Percentiles rank a stretch among this genome's conserved stretches.
Conservation (phyloP, 2,797 vertebrate genomes). For the Erpetoichthys calabaricus region DNA sequence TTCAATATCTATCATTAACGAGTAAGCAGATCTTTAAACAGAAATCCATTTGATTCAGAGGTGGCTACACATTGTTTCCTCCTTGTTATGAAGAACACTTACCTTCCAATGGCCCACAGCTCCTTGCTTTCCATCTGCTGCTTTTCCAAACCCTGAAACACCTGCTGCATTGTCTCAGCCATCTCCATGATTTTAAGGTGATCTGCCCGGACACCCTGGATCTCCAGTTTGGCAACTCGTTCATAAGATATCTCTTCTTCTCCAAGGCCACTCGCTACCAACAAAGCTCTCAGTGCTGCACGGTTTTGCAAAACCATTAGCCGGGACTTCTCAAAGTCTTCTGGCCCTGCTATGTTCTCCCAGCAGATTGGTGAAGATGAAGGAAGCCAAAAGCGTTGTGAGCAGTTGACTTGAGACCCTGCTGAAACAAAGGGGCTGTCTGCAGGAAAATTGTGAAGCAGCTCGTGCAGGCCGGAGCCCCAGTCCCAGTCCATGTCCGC, state of each 20-base stretch:
- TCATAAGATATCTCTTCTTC: slow-evolving; percentile 43
- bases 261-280: slow-evolving; percentile 40
- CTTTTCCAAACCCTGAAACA: slow-evolving; percentile 46
- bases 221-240: slow-evolving; percentile 42
- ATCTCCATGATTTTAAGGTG: slow-evolving; percentile 37
- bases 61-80: no score
- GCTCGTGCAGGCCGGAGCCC: slow-evolving; percentile 49
- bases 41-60: no score
- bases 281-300: slow-evolving; percentile 46
- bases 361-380: slow-evolving; percentile 40
- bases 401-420: slow-evolving; percentile 44
- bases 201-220: slow-evolving; percentile 41
- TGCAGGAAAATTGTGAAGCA: slow-evolving; percentile 47
- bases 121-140: slow-evolving; percentile 43
- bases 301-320: slow-evolving; percentile 55
- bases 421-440: slow-evolving; percentile 48
- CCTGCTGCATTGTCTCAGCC: slow-evolving; percentile 45
- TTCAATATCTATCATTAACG: no score
- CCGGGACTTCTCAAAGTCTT: slow-evolving; percentile 53
- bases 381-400: slow-evolving; percentile 53
- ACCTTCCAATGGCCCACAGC: slow-evolving; percentile 36
- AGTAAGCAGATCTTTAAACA: no score
- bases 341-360: slow-evolving; percentile 42
- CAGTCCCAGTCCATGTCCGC: slow-evolving; percentile 32
- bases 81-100: slow-evolving; percentile 5